Conservation (phyloP, 2,113 vertebrate genomes). For the Periophthalmodon schlosseri region DNA sequence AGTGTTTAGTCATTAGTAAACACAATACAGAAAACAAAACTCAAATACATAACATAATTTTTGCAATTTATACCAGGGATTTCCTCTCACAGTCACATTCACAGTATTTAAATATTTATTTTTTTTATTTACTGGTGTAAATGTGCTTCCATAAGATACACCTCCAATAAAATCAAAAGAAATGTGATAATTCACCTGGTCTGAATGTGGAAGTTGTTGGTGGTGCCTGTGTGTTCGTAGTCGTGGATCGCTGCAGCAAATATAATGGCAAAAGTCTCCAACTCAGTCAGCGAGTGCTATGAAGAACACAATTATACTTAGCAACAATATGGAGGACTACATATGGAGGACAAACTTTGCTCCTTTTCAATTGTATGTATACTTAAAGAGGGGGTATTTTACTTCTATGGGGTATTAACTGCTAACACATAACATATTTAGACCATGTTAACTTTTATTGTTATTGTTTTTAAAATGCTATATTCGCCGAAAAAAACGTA, state of each 20-base stretch:
- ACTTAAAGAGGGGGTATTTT: too few relatives aligned
- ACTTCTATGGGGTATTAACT: too few relatives aligned
- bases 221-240: conserved; percentile 95
- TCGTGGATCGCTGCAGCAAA: conserved; percentile 96
- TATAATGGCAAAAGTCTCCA: conserved; percentile 95
- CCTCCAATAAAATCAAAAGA: neutral
- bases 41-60: too few relatives aligned
- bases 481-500: too few relatives aligned
- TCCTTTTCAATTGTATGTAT: neutral
- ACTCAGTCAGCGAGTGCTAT: conserved; percentile 94
- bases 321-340: neutral
- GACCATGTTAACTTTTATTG: too few relatives aligned
- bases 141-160: neutral
- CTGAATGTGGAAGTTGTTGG: conserved; percentile 98
- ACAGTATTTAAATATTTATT: neutral
- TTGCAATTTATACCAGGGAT: too few relatives aligned
- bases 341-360: neutral
- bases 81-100: too few relatives aligned
- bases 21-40: too few relatives aligned
- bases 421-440: too few relatives aligned
- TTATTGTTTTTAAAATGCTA: too few relatives aligned
- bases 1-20: too few relatives aligned
- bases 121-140: neutral
- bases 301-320: conserved; percentile 3
- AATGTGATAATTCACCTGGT: conserved; percentile 72